Percentiles rank a stretch among this genome's conserved stretches.
These are phyloP conservation scores for Epizoanthus rinbou DNA, from an alignment of 92 coral and sea anemone species.

Conservation along the genomic window DNA sequence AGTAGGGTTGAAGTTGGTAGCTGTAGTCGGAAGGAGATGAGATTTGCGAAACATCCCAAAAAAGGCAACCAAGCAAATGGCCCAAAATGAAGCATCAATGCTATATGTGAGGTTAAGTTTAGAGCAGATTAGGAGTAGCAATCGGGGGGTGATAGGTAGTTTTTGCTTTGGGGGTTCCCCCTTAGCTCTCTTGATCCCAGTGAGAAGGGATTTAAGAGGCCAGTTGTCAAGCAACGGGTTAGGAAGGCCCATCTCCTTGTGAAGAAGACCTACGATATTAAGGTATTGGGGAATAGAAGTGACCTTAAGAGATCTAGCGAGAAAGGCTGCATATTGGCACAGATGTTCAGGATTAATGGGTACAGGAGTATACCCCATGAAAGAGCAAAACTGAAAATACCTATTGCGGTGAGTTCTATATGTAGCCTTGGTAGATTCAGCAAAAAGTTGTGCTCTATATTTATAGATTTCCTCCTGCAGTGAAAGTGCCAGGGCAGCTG, in stretches of 20 bases:
- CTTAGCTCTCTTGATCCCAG: not conserved
- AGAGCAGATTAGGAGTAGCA: constrained; percentile 4
- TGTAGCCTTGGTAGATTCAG: too few species aligned
- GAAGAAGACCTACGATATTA: too few species aligned
- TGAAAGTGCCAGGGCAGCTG: too few species aligned
- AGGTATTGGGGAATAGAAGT: too few species aligned
- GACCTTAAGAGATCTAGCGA: too few species aligned
- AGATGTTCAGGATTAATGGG: too few species aligned
- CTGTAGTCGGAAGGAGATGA: constrained; percentile 19
- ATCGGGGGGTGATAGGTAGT: constrained; percentile 31
- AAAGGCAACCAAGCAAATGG: constrained; percentile 44
- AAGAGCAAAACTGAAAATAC: too few species aligned
- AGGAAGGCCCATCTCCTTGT: constrained; percentile 37
- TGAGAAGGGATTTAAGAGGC: not conserved
- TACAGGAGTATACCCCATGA: too few species aligned
- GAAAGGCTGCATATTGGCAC: too few species aligned
- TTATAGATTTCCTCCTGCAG: too few species aligned
- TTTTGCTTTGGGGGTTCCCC: constrained; percentile 47
- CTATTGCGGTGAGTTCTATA: too few species aligned
- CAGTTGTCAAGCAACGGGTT: constrained; percentile 52
- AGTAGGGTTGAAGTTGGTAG: constrained; percentile 7
- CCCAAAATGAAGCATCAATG: constrained; percentile 37
- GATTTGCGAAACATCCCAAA: constrained; percentile 42
- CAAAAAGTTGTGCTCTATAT: too few species aligned
- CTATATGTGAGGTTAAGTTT: not conserved